Evolutionary conservation across 2,888 invertebrate species (phyloP), one percentile per base, ranked within the genome.

Genomic region (Erebia palarica): DNA sequence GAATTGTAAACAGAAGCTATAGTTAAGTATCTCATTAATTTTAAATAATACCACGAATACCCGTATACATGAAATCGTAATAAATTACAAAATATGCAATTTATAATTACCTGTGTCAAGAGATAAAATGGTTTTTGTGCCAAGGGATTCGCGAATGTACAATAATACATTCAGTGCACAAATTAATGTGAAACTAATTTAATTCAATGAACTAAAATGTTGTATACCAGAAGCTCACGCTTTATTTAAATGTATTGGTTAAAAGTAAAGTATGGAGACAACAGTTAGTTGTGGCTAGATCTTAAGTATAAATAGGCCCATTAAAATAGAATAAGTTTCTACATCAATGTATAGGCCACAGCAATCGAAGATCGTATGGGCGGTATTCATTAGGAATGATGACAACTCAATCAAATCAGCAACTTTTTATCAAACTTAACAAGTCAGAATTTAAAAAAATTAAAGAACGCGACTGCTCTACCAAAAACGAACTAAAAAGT

Each of bases 201-300:
- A 47, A 64, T 69, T 63, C 58, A 73, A 36, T 68, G 58, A 67
- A 53, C 58, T 69, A 66, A 67, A 73, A 61, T 63, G 55, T 64
- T 64, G 59, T 59, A 65, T 69, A 59, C 36, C 64, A 67, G 67
- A 71, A 69, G 59, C 69, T 69, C 51, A 65, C 55, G 66, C 63
- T 68, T 76, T 64, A 75, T 74, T 36, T 27, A 65, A 63, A 77
- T 75, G 75, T 75, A 80, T 79, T 76, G 68, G 47, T 65, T 69
- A 21, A 57, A 60, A 55, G 51, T 64, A n/a, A 27, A 51, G 60
- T 69, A 53, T 55, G 64, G 60, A 70, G 36, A 68, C 65, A 68
- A 27, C 42, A 27, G 27, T 59, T 65, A 18, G 14, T 63, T 11
- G 64, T 59, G 27, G 63, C 55, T 64, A 60, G 14, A 66, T 49